phyloP scores from a whole-genome alignment of 2,113 vertebrate genomes.

The Seriola quinqueradiata region DNA sequence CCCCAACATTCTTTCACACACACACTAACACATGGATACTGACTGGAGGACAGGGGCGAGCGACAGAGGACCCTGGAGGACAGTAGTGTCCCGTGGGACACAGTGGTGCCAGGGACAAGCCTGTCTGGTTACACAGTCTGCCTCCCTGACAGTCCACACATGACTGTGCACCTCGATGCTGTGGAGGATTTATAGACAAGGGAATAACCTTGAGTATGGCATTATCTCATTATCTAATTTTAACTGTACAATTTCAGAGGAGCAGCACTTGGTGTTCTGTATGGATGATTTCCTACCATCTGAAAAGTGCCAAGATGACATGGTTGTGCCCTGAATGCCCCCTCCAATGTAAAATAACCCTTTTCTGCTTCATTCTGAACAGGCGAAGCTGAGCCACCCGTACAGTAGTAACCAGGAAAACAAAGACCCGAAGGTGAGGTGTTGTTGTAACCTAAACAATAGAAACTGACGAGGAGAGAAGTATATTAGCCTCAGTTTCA shows the following conservation, averaged over 20 bases:
- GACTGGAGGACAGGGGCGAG: constrained; percentile 86
- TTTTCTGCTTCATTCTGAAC: constrained; percentile 84
- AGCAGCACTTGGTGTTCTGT: constrained; percentile 1
- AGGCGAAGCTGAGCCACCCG: constrained; percentile 83
- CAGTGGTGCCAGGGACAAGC: constrained; percentile 76
- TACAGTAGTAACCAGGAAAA: constrained; percentile 89
- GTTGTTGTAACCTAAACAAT: constrained; percentile 85
- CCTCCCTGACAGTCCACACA: constrained; percentile 88
- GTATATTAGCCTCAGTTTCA: background rate
- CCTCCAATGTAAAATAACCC: constrained; percentile 85
- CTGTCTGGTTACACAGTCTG: constrained; percentile 87
- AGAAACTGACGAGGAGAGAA: constrained; percentile 74
- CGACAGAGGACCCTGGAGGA: constrained; percentile 76
- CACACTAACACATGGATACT: constrained; percentile 64
- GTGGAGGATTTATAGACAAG: constrained; percentile 32
- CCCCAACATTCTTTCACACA: constrained; percentile 10
- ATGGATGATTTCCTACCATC: constrained; percentile 78
- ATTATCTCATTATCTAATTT: constrained; percentile 17
- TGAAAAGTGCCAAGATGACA: constrained; percentile 90
- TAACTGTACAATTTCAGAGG: background rate
- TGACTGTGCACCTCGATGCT: constrained; percentile 83
- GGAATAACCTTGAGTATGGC: constrained; percentile 13
- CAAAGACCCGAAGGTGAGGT: constrained; percentile 86
- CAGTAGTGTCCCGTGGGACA: constrained; percentile 92
- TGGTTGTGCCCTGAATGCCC: constrained; percentile 83